Base-by-base conservation (phyloP, 1,140 invertebrate genomes). In the Papilio helenus region DNA sequence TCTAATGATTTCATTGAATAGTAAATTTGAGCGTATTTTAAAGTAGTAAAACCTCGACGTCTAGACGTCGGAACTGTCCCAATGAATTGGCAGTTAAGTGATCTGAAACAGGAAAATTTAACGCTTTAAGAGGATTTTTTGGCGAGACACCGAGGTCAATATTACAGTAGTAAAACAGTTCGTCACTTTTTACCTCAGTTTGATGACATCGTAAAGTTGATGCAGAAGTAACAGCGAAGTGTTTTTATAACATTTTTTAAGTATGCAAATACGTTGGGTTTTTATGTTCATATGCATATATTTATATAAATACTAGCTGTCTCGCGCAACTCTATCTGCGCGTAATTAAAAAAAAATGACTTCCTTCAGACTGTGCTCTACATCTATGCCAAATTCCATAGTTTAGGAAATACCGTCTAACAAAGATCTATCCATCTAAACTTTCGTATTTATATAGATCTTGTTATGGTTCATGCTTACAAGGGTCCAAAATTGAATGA, bases 181-280 rank as follows among this genome's bases (percentile, higher is more conserved):
- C 12, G 26, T 68, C 23, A 68, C 61, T 68, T 68, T 26, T 61
- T 61, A 26, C 10, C 23, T 26, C 23, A 26, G 10, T 61, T 29
- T 68, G 23, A 29, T 29, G 61, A 34, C 61, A 55, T 55, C 51
- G 51, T 55, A 55, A 55, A 55, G 51, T 55, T 20, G 51, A 20
- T 55, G n/a, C 51, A 55, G n/a, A 55, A 55, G n/a, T 55, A 55
- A 55, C 51, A 55, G 7, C 16, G 49, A 7, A n/a, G 8, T n/a
- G 20, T 51, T 16, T 51, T 51, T 51, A 51, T 51, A 18, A 4
- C 16, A 39, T 18, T 51, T 55, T 55, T n/a, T 55, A 10, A 20
- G 51, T 55, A 55, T 55, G 51, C 51, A 9, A 55, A 55, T 55
- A 55, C 51, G 51, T 55, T n/a, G 20, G 49, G 49, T n/a, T 55